Conservation (phyloP, 2,888 invertebrate species). For the Andricus quercusramuli region DNA sequence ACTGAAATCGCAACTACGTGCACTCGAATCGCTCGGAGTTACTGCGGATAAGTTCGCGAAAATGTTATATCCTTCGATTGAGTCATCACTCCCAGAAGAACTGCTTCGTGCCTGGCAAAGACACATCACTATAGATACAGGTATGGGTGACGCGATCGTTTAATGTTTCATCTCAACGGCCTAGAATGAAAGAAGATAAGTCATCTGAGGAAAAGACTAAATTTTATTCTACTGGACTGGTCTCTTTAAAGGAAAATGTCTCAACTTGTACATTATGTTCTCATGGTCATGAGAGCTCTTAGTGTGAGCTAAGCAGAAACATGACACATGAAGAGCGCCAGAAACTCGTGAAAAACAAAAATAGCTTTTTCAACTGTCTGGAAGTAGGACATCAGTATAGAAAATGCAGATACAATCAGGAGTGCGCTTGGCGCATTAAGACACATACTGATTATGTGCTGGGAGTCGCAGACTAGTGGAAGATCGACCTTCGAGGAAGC, state of each 20-base stretch:
- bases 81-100: constrained; percentile 47
- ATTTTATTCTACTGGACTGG: not conserved
- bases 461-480: constrained; percentile 34
- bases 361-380: constrained; percentile 60
- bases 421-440: constrained; percentile 58
- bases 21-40: constrained; percentile 45
- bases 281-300: constrained; percentile 42
- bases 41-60: constrained; percentile 53
- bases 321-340: constrained; percentile 50
- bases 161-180: not conserved
- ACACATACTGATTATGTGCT: constrained; percentile 61
- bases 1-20: not conserved
- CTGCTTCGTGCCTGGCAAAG: not conserved
- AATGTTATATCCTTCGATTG: constrained; percentile 45
- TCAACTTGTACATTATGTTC: constrained; percentile 53
- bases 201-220: not conserved
- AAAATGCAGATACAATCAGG: constrained; percentile 53
- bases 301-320: constrained; percentile 53
- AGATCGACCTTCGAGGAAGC: no score
- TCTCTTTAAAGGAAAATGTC: not conserved
- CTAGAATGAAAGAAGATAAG: not conserved
- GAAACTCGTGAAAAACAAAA: constrained; percentile 49
- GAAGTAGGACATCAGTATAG: constrained; percentile 54
- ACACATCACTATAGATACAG: not conserved
- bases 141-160: not conserved